phyloP scores from a whole-genome alignment of 2,113 vertebrate species.

The Misgurnus anguillicaudatus region DNA sequence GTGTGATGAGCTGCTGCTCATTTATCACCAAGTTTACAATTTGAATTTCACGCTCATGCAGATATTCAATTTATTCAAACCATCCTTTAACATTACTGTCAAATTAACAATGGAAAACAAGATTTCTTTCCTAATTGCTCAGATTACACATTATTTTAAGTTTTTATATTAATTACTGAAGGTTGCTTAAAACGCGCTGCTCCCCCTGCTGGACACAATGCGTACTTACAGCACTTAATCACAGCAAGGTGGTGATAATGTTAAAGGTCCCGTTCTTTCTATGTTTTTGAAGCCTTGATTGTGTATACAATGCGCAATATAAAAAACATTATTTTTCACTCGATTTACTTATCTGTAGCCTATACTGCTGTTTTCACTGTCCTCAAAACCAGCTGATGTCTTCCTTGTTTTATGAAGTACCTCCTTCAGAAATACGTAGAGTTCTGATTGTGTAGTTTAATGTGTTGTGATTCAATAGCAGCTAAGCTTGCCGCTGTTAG shows the following conservation, averaged over 20 bases:
- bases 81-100: constrained; percentile 36
- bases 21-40: constrained; percentile 35
- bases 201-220: constrained; percentile 31
- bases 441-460: too few species aligned
- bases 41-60: background rate
- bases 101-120: constrained; percentile 7
- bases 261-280: too few species aligned
- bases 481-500: too few species aligned
- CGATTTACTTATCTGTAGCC: too few species aligned
- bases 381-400: too few species aligned
- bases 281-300: too few species aligned
- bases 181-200: background rate
- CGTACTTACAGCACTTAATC: background rate
- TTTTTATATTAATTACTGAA: background rate
- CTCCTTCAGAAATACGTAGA: too few species aligned
- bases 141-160: constrained; percentile 25
- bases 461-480: too few species aligned
- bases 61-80: constrained; percentile 11
- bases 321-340: too few species aligned
- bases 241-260: background rate
- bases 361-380: too few species aligned
- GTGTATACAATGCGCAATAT: too few species aligned
- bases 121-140: constrained; percentile 7
- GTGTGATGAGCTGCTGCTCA: constrained; percentile 20
- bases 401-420: too few species aligned